Evolutionary conservation across 1,140 invertebrate genomes (phyloP), one percentile per base, ranked within the genome.

Genomic region (Microplitis demolitor): DNA sequence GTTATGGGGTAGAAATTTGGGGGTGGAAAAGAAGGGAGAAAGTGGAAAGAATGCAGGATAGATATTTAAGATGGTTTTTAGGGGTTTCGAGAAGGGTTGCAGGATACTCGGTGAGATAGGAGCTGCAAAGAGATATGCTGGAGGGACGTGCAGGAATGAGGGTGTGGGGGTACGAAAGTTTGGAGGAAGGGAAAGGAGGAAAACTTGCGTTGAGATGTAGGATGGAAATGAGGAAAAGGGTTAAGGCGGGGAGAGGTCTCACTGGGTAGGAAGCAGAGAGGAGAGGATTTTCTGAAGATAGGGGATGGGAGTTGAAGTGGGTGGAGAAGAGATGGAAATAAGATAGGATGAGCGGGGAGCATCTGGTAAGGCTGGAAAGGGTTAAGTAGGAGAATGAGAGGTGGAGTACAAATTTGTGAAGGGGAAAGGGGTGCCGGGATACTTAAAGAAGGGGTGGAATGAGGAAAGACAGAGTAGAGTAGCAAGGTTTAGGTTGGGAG

Each of bases 31-130:
- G 1, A 37, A 72, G 50, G 35, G 50, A 34, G 45, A 13, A 39
- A 14, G 13, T 66, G 31, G 53, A 66, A 51, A 39, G 3, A 50
- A 14, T 67, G 34, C 45, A 73, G 34, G 62, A 72, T 6, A 66
- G 61, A 66, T 72, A 0, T 54, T 13, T 72, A 16, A 45, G 53
- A 31, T 72, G 61, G 61, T 6, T 66, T 1, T 8, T 72, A n/a
- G 54, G 60, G 8, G 45, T 62, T 3, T 35, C 11, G 39, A 50
- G 51, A 34, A 53, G 39, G 3, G 61, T 56, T 34, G n/a, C 70
- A 3, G 70, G 70, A 1, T 72, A 72, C 4, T 64, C 0, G 70
- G 61, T 72, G 33, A 72, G 70, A 60, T 45, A 72, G 51, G 70
- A 72, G 33, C 31, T 66, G 33, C 39, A 39, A 35, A 66, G 70